Base-by-base conservation (phyloP, 2,113 vertebrate genomes). In the Chionomys nivalis region DNA sequence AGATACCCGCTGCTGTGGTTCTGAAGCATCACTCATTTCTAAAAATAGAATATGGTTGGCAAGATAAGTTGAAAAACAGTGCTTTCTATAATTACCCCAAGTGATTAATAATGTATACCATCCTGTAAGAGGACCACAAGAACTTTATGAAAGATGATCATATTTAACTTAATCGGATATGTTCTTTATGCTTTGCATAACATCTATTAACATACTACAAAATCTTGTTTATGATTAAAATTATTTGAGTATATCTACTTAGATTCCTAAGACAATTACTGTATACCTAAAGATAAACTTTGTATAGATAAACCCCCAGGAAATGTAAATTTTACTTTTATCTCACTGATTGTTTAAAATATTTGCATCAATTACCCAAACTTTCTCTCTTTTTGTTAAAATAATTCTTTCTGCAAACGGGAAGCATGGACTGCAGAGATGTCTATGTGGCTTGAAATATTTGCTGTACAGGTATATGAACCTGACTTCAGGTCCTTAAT, bases 71-170 rank as follows among this genome's bases (percentile, higher is more conserved):
- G 19, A 65, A 26, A 93, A 42, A 19, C 55, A 68, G 0, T 89
- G 23, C 13, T 52, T 93, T 63, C n/a, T 95, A 47, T 1, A 73
- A 39, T 39, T 78, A 63, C 47, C 76, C 66, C 58, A 66, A 65
- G 6, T 65, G 17, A 87, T 86, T 86, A 23, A 26, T 52, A 47
- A 73, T 65, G 9, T 7, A 85, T 1, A 12, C 31, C 92, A 70
- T 82, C 58, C 93, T 52, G 85, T 90, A 75, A 31, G 73, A 95
- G 86, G 3, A 0, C 44, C 70, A 65, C n/a, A 82, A 42, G 19
- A 44, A 73, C 93, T 91, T 95, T 81, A 76, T 94, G 44, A 89
- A 89, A 89, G 10, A 65, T 3, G 88, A 89, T 4, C 7, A 91
- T 88, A 91, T 88, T 81, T 93, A 78, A 61, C 1, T 91, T 93